phyloP scores from a whole-genome alignment of 2,113 vertebrate genomes.

The Xenus cinereus region DNA sequence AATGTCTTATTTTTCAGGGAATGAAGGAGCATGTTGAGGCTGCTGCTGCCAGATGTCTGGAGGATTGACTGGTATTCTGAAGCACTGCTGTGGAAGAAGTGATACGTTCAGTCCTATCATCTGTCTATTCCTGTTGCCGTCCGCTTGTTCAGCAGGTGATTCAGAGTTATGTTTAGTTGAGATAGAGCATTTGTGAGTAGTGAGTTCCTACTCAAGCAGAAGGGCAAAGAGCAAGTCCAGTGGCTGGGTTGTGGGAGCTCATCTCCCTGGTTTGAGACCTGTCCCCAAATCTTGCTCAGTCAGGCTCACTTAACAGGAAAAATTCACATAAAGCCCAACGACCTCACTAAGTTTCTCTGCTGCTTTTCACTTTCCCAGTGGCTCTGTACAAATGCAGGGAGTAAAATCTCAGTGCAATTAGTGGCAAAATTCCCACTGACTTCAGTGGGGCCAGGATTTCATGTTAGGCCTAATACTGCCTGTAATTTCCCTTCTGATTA shows the following conservation, averaged over 20 bases:
- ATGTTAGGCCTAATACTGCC: not conserved
- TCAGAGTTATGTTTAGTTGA: not conserved
- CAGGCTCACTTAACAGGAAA: not conserved
- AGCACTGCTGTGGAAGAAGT: not conserved
- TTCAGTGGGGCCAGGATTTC: not conserved
- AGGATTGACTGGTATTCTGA: not conserved
- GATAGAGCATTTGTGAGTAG: not conserved
- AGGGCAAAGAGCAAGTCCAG: not conserved
- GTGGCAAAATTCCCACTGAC: not conserved
- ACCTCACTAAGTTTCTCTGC: not conserved
- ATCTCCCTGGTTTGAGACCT: not conserved
- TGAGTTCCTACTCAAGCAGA: not conserved
- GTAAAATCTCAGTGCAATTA: not conserved
- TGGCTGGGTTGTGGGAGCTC: not conserved
- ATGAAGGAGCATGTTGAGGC: not conserved
- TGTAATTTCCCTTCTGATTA: constrained; percentile 6
- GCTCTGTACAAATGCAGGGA: not conserved
- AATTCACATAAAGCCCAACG: not conserved
- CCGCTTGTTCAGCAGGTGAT: not conserved
- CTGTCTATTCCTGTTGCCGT: not conserved
- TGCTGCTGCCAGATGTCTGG: not conserved
- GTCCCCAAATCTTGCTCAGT: not conserved
- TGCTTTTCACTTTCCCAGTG: not conserved
- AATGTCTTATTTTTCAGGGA: not conserved
- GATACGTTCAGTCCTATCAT: not conserved